A percentile compares a stretch with the other conserved stretches of the same genome.
phyloP scores from a whole-genome alignment of 2,797 vertebrate genomes.

The Mycteria americana region DNA sequence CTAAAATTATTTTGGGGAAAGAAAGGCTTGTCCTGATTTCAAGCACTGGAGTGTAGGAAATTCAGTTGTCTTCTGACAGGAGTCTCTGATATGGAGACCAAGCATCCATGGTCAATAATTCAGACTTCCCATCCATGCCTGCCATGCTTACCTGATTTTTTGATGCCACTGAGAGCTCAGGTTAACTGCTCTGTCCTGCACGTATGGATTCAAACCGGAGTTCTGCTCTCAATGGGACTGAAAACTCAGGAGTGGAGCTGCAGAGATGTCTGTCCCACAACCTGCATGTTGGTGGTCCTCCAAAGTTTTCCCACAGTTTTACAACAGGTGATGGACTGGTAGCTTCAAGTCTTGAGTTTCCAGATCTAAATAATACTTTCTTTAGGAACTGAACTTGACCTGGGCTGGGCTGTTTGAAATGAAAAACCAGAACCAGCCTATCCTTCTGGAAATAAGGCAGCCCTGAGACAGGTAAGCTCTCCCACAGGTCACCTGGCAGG shows the following conservation, averaged over 20 bases:
- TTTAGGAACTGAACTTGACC: not conserved
- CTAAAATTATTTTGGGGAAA: not conserved
- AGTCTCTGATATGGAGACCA: not conserved
- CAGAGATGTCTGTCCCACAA: not conserved
- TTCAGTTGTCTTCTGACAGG: not conserved
- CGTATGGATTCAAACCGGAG: not conserved
- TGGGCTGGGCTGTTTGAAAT: not conserved
- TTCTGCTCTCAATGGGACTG: rapidly evolving
- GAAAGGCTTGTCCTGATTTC: not conserved
- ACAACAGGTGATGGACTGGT: not conserved
- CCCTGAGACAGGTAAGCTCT: rapidly evolving
- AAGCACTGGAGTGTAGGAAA: not conserved
- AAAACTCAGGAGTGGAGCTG: not conserved
- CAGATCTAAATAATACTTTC: not conserved
- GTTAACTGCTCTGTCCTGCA: not conserved
- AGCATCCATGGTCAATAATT: not conserved
- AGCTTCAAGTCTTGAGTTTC: not conserved
- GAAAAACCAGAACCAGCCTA: not conserved
- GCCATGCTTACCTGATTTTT: not conserved
- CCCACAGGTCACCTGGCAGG: not conserved
- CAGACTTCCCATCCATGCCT: not conserved
- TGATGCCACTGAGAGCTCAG: not conserved
- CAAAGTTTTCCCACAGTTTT: not conserved
- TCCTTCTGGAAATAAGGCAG: not conserved
- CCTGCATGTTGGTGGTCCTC: not conserved